Conservation (phyloP, 2,797 vertebrate species). For the Triplophysa yarkandensis region DNA sequence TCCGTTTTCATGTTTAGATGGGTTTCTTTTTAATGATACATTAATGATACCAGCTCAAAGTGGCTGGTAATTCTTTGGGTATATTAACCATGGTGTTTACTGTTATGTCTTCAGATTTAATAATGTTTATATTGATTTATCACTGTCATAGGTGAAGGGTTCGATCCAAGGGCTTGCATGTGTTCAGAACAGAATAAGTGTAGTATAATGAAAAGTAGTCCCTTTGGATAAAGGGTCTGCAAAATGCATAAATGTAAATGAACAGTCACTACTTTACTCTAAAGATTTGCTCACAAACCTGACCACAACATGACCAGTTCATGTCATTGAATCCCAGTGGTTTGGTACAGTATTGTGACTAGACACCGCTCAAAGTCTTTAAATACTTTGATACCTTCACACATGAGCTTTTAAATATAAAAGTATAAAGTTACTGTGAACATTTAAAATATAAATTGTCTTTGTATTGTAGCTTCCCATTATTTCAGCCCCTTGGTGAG, state of each 20-base stretch:
- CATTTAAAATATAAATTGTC: not conserved
- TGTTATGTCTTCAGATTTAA: not conserved
- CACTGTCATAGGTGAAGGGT: too few relatives aligned
- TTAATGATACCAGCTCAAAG: not conserved
- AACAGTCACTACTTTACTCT: too few relatives aligned
- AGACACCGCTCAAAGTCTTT: too few relatives aligned
- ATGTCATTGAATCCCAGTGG: not conserved
- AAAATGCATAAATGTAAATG: too few relatives aligned
- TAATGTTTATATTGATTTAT: not conserved
- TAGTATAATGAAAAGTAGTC: too few relatives aligned
- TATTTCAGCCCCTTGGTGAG: constrained; percentile 67
- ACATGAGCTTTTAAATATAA: not conserved
- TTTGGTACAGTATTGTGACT: too few relatives aligned
- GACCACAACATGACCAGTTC: too few relatives aligned
- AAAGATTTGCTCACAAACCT: too few relatives aligned
- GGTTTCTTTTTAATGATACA: not conserved
- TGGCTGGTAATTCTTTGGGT: not conserved
- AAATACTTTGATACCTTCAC: not conserved
- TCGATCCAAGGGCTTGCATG: too few relatives aligned
- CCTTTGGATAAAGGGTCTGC: too few relatives aligned
- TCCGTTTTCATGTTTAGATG: not conserved
- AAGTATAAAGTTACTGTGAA: not conserved
- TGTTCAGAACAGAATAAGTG: too few relatives aligned
- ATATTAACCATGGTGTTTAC: not conserved
- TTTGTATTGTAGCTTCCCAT: constrained; percentile 64